Conservation (phyloP, 2,797 vertebrate species). For the Ambastaia sidthimunki region DNA sequence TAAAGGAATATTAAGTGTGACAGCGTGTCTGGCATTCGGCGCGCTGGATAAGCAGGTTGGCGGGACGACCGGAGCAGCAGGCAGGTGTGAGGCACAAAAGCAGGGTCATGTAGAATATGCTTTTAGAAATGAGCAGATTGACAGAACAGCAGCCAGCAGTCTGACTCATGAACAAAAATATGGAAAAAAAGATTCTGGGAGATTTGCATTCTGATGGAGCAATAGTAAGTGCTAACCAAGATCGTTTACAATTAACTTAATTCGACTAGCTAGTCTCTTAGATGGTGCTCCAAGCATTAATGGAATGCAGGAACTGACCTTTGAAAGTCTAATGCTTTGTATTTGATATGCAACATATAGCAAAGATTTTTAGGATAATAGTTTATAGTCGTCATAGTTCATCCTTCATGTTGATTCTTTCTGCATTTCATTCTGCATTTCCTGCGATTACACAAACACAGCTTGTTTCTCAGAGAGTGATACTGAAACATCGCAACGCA, state of each 20-base stretch:
- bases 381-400: background rate
- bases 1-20: constrained; percentile 17
- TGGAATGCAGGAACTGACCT: constrained; percentile 7
- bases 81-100: constrained; percentile 24
- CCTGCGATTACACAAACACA: background rate
- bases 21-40: background rate
- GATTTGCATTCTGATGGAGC: constrained; percentile 42
- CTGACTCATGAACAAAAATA: constrained; percentile 40
- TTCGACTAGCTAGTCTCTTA: constrained; percentile 14
- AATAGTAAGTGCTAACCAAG: constrained; percentile 31
- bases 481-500: constrained; percentile 10
- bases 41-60: constrained; percentile 10
- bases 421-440: constrained; percentile 14
- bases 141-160: background rate
- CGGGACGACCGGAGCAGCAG: constrained; percentile 14
- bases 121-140: constrained; percentile 15
- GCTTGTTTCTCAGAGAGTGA: background rate
- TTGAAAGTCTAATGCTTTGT: constrained; percentile 30
- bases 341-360: background rate
- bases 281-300: background rate
- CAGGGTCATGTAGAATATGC: background rate
- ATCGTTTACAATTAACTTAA: constrained; percentile 49
- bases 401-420: background rate
- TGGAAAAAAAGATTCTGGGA: constrained; percentile 13
- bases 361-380: too few relatives aligned